Conservation (phyloP, 2,888 invertebrate genomes). For the Papilio demoleus region DNA sequence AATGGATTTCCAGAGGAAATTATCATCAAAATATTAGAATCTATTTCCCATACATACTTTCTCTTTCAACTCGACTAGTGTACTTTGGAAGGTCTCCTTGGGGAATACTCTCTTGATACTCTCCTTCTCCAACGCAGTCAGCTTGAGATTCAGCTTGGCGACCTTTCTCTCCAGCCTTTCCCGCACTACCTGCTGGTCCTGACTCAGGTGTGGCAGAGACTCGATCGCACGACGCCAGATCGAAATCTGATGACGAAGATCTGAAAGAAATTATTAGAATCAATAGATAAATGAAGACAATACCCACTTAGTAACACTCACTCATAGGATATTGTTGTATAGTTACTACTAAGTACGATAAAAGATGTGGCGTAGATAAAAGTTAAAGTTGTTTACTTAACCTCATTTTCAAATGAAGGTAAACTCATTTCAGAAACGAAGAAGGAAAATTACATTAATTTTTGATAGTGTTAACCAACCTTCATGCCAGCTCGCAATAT, state of each 20-base stretch:
- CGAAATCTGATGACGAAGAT: conserved; percentile 90
- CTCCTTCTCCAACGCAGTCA: conserved; percentile 83
- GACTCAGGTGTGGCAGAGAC: conserved; percentile 89
- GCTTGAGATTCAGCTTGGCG: conserved; percentile 82
- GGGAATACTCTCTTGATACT: conserved; percentile 56
- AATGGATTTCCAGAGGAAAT: neutral
- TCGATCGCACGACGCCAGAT: conserved; percentile 91
- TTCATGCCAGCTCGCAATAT: no score
- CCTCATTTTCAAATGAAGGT: conserved; percentile 5
- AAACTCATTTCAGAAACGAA: neutral
- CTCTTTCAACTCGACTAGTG: conserved; percentile 86
- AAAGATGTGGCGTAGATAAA: neutral
- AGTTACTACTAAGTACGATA: neutral
- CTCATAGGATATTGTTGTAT: no score
- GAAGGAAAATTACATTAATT: no score
- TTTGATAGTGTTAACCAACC: no score
- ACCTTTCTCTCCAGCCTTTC: conserved; percentile 88
- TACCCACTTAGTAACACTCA: no score
- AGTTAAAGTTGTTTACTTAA: neutral
- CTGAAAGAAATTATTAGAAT: conserved; percentile 64
- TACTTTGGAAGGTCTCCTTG: conserved; percentile 82
- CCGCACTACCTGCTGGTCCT: conserved; percentile 89
- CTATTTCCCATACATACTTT: conserved; percentile 66
- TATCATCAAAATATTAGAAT: no score
- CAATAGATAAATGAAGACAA: no score